Conservation (phyloP, 1,140 invertebrate species). For the Anastrepha obliqua region DNA sequence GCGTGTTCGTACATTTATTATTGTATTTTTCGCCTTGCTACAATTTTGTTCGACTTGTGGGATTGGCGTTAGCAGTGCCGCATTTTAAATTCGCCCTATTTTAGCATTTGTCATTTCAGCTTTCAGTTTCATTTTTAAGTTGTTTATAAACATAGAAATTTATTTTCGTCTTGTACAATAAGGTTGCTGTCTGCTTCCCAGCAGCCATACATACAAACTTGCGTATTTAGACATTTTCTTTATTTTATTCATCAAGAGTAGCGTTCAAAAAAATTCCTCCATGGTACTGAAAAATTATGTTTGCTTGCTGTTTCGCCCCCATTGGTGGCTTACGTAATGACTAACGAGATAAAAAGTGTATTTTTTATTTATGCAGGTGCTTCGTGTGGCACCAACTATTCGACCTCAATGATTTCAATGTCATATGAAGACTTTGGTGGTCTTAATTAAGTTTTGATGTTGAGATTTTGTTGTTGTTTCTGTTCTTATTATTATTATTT, state of each 20-base stretch:
- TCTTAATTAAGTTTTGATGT: too few species aligned
- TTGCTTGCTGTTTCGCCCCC: too few species aligned
- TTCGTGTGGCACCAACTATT: not conserved
- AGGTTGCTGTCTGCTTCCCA: not conserved
- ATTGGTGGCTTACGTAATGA: too few species aligned
- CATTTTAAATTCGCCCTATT: conserved; percentile 38
- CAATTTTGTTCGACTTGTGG: not conserved
- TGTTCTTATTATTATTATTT: not conserved
- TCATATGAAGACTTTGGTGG: not conserved
- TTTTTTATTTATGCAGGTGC: not conserved
- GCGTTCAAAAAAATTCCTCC: too few species aligned
- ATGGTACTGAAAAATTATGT: too few species aligned
- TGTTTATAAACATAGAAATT: conserved; percentile 34
- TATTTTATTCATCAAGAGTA: not conserved
- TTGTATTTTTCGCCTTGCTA: not conserved
- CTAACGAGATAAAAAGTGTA: not conserved
- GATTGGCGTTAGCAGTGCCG: not conserved
- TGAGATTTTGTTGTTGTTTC: not conserved
- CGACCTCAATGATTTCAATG: not conserved
- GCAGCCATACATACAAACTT: not conserved
- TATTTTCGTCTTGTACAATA: not conserved
- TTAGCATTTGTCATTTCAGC: not conserved
- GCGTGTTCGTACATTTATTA: not conserved
- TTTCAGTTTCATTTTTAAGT: conserved; percentile 36
- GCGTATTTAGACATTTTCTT: not conserved